Evolutionary conservation across 2,797 vertebrate genomes (phyloP).

Genomic region (Gymnothorax reevesii): DNA sequence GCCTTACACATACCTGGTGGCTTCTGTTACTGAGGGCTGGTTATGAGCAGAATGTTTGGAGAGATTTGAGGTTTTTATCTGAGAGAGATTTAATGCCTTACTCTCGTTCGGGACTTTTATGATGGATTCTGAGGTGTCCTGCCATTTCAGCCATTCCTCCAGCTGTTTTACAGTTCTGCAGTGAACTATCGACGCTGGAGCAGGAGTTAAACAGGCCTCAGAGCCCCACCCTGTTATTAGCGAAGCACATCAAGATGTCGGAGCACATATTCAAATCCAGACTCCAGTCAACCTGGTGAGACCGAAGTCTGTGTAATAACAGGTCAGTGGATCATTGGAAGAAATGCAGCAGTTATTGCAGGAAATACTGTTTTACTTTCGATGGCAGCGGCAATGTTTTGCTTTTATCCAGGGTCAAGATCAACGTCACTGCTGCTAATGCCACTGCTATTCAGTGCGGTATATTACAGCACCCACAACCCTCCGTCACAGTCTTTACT

Average conservation of each 20-base stretch:
- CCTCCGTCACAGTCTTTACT: background rate
- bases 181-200: constrained; percentile 32
- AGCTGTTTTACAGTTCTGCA: background rate
- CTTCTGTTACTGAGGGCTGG: background rate
- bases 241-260: constrained; percentile 59
- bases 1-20: background rate
- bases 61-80: background rate
- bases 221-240: constrained; percentile 19
- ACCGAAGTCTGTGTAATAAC: constrained; percentile 67
- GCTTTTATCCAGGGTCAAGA: constrained; percentile 53
- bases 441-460: too few species aligned
- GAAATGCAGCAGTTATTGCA: constrained; percentile 71
- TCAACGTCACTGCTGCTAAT: background rate
- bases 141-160: constrained; percentile 28
- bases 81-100: constrained; percentile 5
- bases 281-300: constrained; percentile 63
- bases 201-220: constrained; percentile 7
- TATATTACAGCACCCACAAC: background rate
- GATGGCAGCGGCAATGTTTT: constrained; percentile 67
- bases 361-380: constrained; percentile 62
- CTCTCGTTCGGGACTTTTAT: background rate
- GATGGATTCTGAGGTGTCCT: background rate
- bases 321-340: constrained; percentile 52
- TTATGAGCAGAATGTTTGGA: background rate
- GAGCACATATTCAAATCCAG: constrained; percentile 59